A percentile compares a stretch with the other conserved stretches of the same genome.
Conservation (phyloP, 1,140 invertebrate species). For the Plectrocnemia conspersa region DNA sequence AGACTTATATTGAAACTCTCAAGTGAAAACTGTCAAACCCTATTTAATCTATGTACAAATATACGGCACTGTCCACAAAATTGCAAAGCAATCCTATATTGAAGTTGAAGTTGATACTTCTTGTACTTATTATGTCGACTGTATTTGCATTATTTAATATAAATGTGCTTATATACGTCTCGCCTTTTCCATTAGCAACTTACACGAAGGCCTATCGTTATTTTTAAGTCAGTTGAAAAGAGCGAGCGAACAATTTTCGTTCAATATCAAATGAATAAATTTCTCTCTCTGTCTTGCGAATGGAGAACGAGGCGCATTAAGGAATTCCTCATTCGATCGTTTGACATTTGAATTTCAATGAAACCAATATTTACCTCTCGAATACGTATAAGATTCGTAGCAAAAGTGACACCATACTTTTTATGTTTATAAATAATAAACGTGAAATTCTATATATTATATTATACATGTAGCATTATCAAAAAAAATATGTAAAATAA, state of each 20-base stretch:
- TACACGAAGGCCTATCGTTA: slow-evolving; percentile 10
- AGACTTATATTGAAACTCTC: too few relatives aligned
- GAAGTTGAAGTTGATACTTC: background rate
- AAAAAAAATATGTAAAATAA: background rate
- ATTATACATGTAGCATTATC: background rate
- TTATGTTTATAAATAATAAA: slow-evolving; percentile 2
- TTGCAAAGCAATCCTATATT: background rate
- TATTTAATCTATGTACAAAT: background rate
- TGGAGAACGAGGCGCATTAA: too few relatives aligned
- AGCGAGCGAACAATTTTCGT: background rate
- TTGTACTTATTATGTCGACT: background rate
- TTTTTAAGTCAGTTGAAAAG: background rate
- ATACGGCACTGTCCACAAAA: background rate
- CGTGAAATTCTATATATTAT: background rate
- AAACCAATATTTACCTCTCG: too few relatives aligned
- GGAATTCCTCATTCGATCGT: slow-evolving; percentile 5
- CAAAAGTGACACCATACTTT: too few relatives aligned
- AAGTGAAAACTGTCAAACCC: too few relatives aligned
- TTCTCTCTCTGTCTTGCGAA: background rate
- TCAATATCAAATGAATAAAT: slow-evolving; percentile 16
- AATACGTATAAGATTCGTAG: too few relatives aligned
- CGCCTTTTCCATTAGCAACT: background rate
- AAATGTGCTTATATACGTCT: background rate
- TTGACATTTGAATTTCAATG: slow-evolving; percentile 19
- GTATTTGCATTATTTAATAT: background rate